A percentile compares a stretch with the other conserved stretches of the same genome.
These are phyloP conservation scores for Drosophila seguyi DNA, from an alignment of 1,140 invertebrate genomes.

Conservation along the genomic window DNA sequence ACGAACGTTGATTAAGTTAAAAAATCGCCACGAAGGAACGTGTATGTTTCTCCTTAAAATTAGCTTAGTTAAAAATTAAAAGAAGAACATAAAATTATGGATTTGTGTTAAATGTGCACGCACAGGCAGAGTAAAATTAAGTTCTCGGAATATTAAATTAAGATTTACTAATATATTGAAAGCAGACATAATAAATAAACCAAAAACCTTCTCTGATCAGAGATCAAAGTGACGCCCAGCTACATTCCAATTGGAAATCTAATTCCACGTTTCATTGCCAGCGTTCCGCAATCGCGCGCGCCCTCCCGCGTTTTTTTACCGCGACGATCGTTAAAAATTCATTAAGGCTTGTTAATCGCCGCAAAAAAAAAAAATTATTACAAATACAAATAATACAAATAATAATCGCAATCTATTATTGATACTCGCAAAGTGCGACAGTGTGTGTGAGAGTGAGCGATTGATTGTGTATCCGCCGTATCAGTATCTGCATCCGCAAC, in stretches of 20 bases:
- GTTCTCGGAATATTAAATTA: background rate
- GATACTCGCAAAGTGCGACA: conserved; percentile 34
- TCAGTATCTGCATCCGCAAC: conserved; percentile 15
- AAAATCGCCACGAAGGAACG: background rate
- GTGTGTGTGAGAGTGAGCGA: conserved; percentile 26
- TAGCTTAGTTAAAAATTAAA: background rate
- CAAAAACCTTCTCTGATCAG: conserved; percentile 12
- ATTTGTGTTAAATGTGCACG: background rate
- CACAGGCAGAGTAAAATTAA: too few species aligned
- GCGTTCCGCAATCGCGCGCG: conserved; percentile 34
- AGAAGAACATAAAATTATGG: background rate
- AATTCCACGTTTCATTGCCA: conserved; percentile 9
- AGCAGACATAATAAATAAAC: background rate
- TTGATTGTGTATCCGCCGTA: background rate
- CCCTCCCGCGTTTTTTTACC: conserved; percentile 52
- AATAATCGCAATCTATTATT: conserved; percentile 48
- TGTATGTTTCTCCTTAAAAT: background rate
- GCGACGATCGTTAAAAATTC: conserved; percentile 69
- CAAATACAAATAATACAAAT: conserved; percentile 42
- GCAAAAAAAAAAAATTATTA: conserved; percentile 29
- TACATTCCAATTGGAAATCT: conserved; percentile 31
- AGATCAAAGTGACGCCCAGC: conserved; percentile 7
- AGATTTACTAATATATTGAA: background rate
- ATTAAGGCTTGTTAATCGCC: conserved; percentile 66
- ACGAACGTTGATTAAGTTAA: background rate